Base-by-base conservation (phyloP, 1,140 invertebrate genomes). In the Lepidurus packardi region DNA sequence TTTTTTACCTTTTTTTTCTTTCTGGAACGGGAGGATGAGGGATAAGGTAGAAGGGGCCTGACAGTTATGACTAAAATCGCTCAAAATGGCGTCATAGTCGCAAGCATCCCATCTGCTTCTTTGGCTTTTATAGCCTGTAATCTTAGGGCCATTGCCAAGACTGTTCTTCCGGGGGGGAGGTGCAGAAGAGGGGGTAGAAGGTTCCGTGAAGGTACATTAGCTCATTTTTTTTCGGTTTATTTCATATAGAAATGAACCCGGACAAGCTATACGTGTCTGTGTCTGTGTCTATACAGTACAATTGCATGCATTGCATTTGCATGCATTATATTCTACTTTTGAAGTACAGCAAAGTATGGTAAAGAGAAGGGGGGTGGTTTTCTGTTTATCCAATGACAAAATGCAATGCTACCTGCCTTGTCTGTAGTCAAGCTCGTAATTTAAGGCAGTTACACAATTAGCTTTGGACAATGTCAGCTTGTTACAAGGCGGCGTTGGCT, bases 131-230 rank as follows among this genome's bases (percentile, higher is more conserved):
- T 65, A 65, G 53, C 53, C 53, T 21, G 53, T 65, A 65, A 65
- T 65, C 53, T 65, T 65, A 16, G 53, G 53, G 53, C 53, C 53
- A 65, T 65, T 65, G 53, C 53, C 53, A 65, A 65, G 53, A 65
- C 53, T 65, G 21, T n/a, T 65, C 6, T 13, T 21, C 53, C 53
- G 16, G 53, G 53, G 53, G 53, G 53, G 53, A 16, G 45, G 16
- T 10, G 45, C 10, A 47, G 9, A 47, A 47, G 10, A 16, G 16
- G 10, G 45, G 45, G 16, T 6, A 16, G 45, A 21, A 21, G 53
- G 53, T 9, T 34, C 34, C 34, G 53, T 13, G 53, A 21, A 21
- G 8, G 53, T 4, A 65, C 1, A 10, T 10, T 21, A 65, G 1
- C 21, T 25, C 53, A 75, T 42, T 75, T 21, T 74, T 74, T 74